A percentile compares a stretch with the other conserved stretches of the same genome.
Evolutionary conservation across 37 sponge, comb jelly and placozoan genomes (phyloP).

Genomic region (Crambe crambe): DNA sequence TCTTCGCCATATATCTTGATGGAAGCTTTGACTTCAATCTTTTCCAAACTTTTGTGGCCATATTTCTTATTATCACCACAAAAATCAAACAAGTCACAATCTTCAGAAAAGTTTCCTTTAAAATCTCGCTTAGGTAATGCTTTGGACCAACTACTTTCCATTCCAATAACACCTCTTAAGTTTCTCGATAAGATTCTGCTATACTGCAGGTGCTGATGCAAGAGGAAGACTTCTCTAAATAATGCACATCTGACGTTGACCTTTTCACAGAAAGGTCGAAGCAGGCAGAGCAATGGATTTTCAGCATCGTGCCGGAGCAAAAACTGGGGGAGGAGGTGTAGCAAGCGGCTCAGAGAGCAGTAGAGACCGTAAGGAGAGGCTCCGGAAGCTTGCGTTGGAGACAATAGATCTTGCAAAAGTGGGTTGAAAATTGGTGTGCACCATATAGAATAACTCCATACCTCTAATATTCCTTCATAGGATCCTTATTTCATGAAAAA

Average conservation of each 20-base stretch:
- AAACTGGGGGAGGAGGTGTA: slow-evolving; percentile 96
- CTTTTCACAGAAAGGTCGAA: too few relatives aligned
- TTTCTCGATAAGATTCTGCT: too few relatives aligned
- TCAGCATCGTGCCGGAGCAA: slow-evolving; percentile 93
- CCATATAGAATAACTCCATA: background rate
- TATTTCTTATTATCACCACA: too few relatives aligned
- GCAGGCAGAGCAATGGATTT: slow-evolving; percentile 81
- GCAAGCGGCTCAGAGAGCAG: slow-evolving; percentile 91
- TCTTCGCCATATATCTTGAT: slow-evolving; percentile 5
- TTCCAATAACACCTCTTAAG: too few relatives aligned
- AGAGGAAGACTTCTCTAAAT: too few relatives aligned
- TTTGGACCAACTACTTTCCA: too few relatives aligned
- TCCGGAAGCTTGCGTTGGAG: slow-evolving; percentile 93
- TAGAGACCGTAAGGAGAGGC: slow-evolving; percentile 92
- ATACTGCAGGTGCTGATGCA: too few relatives aligned
- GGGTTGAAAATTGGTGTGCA: background rate
- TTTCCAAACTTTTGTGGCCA: too few relatives aligned
- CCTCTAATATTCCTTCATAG: slow-evolving; percentile 40
- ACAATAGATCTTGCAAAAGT: slow-evolving; percentile 97
- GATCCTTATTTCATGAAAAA: slow-evolving; percentile 99
- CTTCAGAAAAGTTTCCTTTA: too few relatives aligned
- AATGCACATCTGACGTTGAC: too few relatives aligned
- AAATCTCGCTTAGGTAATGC: too few relatives aligned
- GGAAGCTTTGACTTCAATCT: background rate
- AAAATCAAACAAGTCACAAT: too few relatives aligned